Conservation (phyloP, 2,888 invertebrate species). For the Chrysotoxum bicinctum region DNA sequence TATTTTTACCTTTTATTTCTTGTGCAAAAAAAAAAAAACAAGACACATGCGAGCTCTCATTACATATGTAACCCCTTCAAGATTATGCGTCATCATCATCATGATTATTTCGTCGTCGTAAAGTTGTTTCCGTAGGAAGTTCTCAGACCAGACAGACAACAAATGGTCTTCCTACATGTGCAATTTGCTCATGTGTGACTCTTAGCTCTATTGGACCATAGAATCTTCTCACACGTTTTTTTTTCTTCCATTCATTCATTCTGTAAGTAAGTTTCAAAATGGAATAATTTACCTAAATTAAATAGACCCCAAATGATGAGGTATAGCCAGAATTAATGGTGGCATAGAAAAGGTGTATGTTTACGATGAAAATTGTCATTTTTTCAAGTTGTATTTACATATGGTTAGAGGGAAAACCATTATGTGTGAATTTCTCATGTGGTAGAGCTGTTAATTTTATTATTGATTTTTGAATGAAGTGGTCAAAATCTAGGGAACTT, state of each 20-base stretch:
- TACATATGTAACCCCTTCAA: constrained; percentile 10
- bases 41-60: not conserved
- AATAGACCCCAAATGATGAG: constrained; percentile 23
- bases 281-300: constrained; percentile 50
- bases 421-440: not conserved
- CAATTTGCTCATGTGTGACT: constrained; percentile 65
- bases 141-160: constrained; percentile 47
- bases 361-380: not conserved
- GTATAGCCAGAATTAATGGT: not conserved
- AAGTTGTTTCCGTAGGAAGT: constrained; percentile 68
- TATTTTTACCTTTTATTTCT: not conserved
- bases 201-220: constrained; percentile 59
- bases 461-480: constrained; percentile 8
- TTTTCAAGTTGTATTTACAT: not conserved
- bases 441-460: not conserved
- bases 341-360: not conserved
- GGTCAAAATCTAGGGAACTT: constrained; percentile 7
- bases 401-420: not conserved
- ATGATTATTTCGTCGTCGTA: constrained; percentile 13
- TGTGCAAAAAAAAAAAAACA: not conserved
- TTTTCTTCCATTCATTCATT: not conserved
- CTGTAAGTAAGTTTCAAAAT: not conserved
- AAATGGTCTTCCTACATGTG: constrained; percentile 33
- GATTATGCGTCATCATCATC: constrained; percentile 49
- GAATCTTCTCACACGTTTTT: constrained; percentile 55